A percentile compares a stretch with the other conserved stretches of the same genome.
Conservation (phyloP, 2,888 invertebrate species). For the Ectobius pallidus region DNA sequence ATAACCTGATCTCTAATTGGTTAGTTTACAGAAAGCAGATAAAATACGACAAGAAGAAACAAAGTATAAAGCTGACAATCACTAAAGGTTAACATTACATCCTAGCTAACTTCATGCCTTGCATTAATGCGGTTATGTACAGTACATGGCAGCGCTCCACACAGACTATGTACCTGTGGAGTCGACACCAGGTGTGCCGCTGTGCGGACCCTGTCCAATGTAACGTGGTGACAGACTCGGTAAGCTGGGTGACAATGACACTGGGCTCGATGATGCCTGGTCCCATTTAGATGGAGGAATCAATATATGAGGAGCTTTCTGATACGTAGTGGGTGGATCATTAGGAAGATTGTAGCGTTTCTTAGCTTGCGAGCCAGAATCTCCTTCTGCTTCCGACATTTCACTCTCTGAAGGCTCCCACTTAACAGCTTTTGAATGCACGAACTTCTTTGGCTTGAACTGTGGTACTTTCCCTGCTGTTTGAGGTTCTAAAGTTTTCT, state of each 20-base stretch:
- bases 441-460: conserved; percentile 56
- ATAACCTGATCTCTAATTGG: too few relatives aligned
- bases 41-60: too few relatives aligned
- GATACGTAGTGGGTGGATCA: conserved; percentile 43
- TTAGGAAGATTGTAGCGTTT: conserved; percentile 57
- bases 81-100: too few relatives aligned
- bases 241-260: conserved; percentile 64
- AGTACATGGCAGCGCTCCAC: too few relatives aligned
- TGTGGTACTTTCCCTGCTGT: conserved; percentile 48
- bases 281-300: conserved; percentile 47
- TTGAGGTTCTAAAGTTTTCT: conserved; percentile 28
- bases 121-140: too few relatives aligned
- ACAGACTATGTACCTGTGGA: conserved; percentile 45
- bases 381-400: conserved; percentile 64
- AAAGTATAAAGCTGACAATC: too few relatives aligned
- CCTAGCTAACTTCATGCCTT: too few relatives aligned
- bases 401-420: conserved; percentile 67
- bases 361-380: conserved; percentile 46
- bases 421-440: conserved; percentile 58
- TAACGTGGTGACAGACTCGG: conserved; percentile 63
- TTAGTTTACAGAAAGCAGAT: too few relatives aligned
- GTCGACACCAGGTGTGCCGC: conserved; percentile 44
- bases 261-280: conserved; percentile 60
- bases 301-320: conserved; percentile 44
- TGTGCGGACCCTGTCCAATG: conserved; percentile 48